A percentile compares a stretch with the other conserved stretches of the same genome.
phyloP scores from a whole-genome alignment of 2,888 invertebrate species.

The Pristionchus entomophagus region DNA sequence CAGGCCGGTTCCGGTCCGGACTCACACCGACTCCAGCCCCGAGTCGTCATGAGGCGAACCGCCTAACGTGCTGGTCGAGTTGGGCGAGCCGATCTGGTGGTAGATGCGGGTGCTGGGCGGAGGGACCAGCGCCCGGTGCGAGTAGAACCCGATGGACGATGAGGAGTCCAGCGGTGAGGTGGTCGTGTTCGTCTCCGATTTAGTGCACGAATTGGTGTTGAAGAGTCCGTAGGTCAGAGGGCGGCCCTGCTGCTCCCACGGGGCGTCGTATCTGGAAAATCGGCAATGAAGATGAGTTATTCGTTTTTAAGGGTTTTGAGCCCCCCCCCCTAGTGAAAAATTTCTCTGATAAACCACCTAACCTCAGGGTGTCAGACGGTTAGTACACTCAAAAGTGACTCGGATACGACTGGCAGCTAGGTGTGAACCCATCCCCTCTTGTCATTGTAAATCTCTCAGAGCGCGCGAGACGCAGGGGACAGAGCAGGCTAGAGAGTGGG shows the following conservation, averaged over 20 bases:
- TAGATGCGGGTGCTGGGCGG: constrained; percentile 59
- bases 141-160: constrained; percentile 53
- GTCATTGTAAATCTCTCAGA: constrained; percentile 30
- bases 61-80: constrained; percentile 47
- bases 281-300: too few species aligned
- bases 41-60: constrained; percentile 58
- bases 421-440: background rate
- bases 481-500: background rate
- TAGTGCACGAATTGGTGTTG: constrained; percentile 51
- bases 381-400: background rate
- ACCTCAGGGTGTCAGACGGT: background rate
- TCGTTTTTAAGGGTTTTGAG: too few species aligned
- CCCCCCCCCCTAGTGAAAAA: too few species aligned
- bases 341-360: too few species aligned
- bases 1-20: background rate
- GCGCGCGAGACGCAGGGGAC: background rate
- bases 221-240: constrained; percentile 63
- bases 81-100: constrained; percentile 56
- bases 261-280: constrained; percentile 65
- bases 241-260: constrained; percentile 60
- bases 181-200: constrained; percentile 58
- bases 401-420: constrained; percentile 13
- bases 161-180: constrained; percentile 62
- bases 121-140: constrained; percentile 32
- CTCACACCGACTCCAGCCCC: constrained; percentile 61